phyloP scores from a whole-genome alignment of 2,888 invertebrate genomes.

The Tenthredo scrophulariae region DNA sequence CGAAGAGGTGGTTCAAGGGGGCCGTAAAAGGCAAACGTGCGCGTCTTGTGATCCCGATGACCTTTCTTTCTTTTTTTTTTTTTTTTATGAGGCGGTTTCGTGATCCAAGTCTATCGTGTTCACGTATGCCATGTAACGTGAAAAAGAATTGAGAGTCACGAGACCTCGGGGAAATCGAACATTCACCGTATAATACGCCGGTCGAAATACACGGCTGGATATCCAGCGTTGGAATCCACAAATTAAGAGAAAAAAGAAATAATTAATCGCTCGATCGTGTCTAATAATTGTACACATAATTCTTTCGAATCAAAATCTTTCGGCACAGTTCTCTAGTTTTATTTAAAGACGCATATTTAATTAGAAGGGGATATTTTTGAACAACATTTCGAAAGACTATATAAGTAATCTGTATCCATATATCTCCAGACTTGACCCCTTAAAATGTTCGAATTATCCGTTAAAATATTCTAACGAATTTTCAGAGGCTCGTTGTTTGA shows the following conservation, averaged over 20 bases:
- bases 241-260: background rate
- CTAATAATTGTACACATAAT: background rate
- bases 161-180: conserved; percentile 16
- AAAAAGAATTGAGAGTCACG: conserved; percentile 10
- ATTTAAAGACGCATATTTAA: background rate
- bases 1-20: conserved; percentile 21
- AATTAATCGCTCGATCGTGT: background rate
- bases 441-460: background rate
- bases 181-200: background rate
- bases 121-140: background rate
- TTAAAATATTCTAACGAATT: background rate
- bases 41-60: conserved; percentile 40
- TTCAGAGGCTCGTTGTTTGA: background rate
- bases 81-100: background rate
- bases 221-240: background rate
- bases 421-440: background rate
- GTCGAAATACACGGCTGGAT: background rate
- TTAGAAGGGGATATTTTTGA: too few relatives aligned
- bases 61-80: conserved; percentile 16
- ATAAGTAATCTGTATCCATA: background rate
- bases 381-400: background rate
- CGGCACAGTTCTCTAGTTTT: background rate
- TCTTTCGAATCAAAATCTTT: background rate
- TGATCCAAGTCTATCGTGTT: conserved; percentile 34
- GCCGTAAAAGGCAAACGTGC: conserved; percentile 49